Base-by-base conservation (phyloP, 2,113 vertebrate genomes). In the Zootoca vivipara region DNA sequence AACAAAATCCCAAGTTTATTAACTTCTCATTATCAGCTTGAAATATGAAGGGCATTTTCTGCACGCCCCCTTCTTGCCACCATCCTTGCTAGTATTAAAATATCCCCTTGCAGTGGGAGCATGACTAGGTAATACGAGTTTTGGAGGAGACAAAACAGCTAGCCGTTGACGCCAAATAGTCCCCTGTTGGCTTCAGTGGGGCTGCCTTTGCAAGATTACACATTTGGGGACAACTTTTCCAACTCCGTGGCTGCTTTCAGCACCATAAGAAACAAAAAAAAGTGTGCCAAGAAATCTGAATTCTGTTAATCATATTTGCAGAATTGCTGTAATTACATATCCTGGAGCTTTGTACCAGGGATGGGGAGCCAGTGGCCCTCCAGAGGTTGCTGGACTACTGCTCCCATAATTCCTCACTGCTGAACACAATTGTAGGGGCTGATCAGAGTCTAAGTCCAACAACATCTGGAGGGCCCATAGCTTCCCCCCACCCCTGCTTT, bases 1-100 rank as follows among this genome's bases (percentile, higher is more conserved):
- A 95, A 94, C 93, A 95, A 97, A 97, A 98, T 97, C 97, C 97
- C 91, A 87, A 96, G 97, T 98, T 98, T 97, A 98, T 98, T 98
- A 98, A 98, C 96, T 98, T 97, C 97, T 97, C 97, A 95, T 96
- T 96, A 97, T 96, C 96, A 94, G 94, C 96, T 77, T 88, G 93
- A 95, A 94, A 97, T 95, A 96, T 92, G 90, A 95, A 94, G 94
- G 93, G 93, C 87, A 86, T 93, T 95, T 52, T 94, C 92, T 92
- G 93, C 94, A 35, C 2, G 93, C 90, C 94, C 92, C 92, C 3
- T 24, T 20, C 22, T 5, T 4, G 9, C n/a, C n/a, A 16, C 69
- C 12, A 2, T 18, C 46, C 69, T 58, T 94, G 91, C 92, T 90
- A 85, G 78, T 88, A 88, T 90, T 42, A 5, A 78, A 0, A 69